phyloP scores from a whole-genome alignment of 53 echinoderm and acorn worm genomes.

The Luidia sarsii region DNA sequence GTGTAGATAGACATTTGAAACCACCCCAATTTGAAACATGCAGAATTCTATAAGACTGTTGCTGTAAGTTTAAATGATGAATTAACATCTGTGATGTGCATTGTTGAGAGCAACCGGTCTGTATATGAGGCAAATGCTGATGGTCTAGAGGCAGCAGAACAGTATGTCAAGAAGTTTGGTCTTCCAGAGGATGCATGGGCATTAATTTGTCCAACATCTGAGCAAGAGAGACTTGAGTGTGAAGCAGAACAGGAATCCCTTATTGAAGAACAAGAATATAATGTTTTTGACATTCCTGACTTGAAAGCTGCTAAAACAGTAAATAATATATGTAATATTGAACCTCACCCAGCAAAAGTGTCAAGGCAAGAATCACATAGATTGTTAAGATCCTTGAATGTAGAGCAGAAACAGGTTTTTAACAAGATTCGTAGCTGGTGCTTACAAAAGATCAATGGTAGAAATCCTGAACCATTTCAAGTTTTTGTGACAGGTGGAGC shows the following conservation, averaged over 20 bases:
- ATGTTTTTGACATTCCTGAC: constrained; percentile 33
- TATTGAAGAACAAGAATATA: constrained; percentile 9
- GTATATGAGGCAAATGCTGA: constrained; percentile 31
- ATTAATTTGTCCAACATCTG: constrained; percentile 46
- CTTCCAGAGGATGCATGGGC: constrained; percentile 67
- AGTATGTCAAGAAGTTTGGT: constrained; percentile 35
- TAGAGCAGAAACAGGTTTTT: constrained; percentile 48
- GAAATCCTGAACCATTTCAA: constrained; percentile 57
- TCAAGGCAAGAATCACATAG: constrained; percentile 31
- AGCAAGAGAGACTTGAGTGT: constrained; percentile 41
- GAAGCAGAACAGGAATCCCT: neutral
- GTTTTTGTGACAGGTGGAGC: constrained; percentile 61
- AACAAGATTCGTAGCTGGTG: constrained; percentile 68
- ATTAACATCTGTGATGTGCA: constrained; percentile 7
- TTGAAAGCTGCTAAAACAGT: constrained; percentile 14
- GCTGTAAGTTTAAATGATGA: constrained; percentile 9
- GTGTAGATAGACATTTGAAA: too few species aligned
- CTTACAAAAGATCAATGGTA: constrained; percentile 55
- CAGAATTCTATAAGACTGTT: constrained; percentile 51
- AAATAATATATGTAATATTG: constrained; percentile 11
- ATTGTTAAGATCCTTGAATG: constrained; percentile 61
- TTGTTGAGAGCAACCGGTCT: constrained; percentile 21
- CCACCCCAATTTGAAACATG: constrained; percentile 52
- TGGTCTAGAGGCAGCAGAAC: constrained; percentile 49
- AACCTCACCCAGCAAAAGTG: neutral